Conservation (phyloP, 2,113 vertebrate species). For the Tympanuchus pallidicinctus region DNA sequence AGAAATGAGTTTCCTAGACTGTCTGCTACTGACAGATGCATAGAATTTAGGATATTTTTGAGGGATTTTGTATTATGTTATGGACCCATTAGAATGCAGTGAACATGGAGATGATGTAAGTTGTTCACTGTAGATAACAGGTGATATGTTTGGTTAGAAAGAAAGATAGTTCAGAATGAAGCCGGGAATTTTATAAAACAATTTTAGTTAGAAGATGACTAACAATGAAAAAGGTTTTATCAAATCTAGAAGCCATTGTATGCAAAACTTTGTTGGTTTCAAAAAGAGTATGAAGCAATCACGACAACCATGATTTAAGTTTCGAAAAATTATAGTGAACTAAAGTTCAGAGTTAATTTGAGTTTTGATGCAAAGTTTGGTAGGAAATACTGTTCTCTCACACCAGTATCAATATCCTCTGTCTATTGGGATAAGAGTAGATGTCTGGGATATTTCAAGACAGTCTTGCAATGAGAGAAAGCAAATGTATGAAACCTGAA, state of each 20-base stretch:
- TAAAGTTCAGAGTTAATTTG: not conserved
- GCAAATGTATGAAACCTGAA: not conserved
- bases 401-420: not conserved
- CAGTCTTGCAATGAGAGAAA: not conserved
- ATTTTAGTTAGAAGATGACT: not conserved
- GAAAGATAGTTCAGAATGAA: not conserved
- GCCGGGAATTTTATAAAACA: not conserved
- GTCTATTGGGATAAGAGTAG: not conserved
- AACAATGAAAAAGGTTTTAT: not conserved
- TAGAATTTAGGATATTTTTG: not conserved
- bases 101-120: not conserved
- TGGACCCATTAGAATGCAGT: not conserved
- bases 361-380: not conserved
- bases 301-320: not conserved
- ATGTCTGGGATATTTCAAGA: not conserved
- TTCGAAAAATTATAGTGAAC: not conserved
- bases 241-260: not conserved
- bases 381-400: not conserved
- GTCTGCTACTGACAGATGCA: not conserved
- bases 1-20: not conserved
- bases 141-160: not conserved
- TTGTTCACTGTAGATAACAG: not conserved
- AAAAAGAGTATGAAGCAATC: not conserved
- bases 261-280: not conserved
- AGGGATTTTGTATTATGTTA: not conserved